Percentiles rank a stretch among this genome's conserved stretches.
Evolutionary conservation across 2,888 invertebrate species (phyloP).

Genomic region (Drosophila affinis): DNA sequence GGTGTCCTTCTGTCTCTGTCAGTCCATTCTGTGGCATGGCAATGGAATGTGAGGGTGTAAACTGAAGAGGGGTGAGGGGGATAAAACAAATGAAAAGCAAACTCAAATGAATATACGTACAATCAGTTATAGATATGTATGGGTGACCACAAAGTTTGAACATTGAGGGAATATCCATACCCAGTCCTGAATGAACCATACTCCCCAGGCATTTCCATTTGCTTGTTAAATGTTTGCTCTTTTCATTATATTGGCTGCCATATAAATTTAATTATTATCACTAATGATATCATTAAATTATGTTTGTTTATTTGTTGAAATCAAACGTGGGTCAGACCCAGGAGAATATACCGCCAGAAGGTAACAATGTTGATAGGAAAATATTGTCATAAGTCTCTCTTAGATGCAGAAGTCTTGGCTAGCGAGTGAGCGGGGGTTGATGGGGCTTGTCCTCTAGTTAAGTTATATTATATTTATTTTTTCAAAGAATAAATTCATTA

Average conservation of each 20-base stretch:
- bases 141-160: neutral
- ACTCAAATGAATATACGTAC: neutral
- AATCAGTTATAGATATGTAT: constrained; percentile 8
- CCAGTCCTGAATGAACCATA: neutral
- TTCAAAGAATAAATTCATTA: too few species aligned
- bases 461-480: too few species aligned
- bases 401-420: too few species aligned
- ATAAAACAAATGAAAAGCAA: constrained; percentile 18
- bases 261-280: constrained; percentile 32
- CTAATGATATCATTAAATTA: constrained; percentile 46
- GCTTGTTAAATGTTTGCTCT: constrained; percentile 7
- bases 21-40: constrained; percentile 14
- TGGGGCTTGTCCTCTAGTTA: too few species aligned
- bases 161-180: neutral
- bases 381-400: too few species aligned
- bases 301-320: neutral
- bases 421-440: too few species aligned
- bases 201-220: neutral
- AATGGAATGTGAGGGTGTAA: neutral
- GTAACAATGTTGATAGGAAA: too few species aligned
- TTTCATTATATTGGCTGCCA: neutral
- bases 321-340: neutral
- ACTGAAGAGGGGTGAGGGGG: neutral
- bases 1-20: constrained; percentile 13
- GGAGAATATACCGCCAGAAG: neutral